Base-by-base conservation (phyloP, 2,113 vertebrate species). In the Forbesichthys agassizii region DNA sequence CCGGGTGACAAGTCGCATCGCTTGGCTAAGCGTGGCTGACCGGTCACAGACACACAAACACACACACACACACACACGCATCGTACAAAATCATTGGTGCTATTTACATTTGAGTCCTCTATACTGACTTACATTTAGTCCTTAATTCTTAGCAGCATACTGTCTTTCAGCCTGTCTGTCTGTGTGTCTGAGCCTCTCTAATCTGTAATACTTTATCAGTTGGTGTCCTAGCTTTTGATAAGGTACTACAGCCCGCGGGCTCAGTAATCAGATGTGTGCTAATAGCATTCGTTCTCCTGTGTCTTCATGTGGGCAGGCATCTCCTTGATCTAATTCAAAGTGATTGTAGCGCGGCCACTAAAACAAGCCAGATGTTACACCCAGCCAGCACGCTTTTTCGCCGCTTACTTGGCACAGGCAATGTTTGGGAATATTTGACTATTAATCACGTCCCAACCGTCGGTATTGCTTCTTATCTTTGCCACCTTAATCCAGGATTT, bases 401-500 rank as follows among this genome's bases (percentile, higher is more conserved):
- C 80, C 77, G 74, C 86, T 90, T 88, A 88, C 85, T 88, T 88
- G 83, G 84, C 85, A 78, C 33, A 16, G 83, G 77, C 81, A 86
- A 87, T 85, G 82, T 83, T 85, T 90, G 69, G 65, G 78, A 82
- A 88, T 57, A 78, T 81, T 86, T 84, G 80, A 82, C 86, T 84
- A 90, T 91, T 90, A 90, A 90, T 92, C 88, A 80, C 13, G 82
- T 85, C 84, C 81, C 82, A 66, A 79, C 84, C 51, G 88, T 89
- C 74, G 52, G 84, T 87, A 86, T 86, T 74, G 78, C 85, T 84
- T 75, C 79, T 80, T 64, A 42, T 81, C 80, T 86, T 79, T 66
- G 75, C 81, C 42, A 75, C 78, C 76, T 86, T 74, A 42, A 78
- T 72, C 82, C 74, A 42, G 73, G 69, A 82, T 82, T 64, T 82